phyloP scores from a whole-genome alignment of 2,797 vertebrate genomes.

The Huso huso region DNA sequence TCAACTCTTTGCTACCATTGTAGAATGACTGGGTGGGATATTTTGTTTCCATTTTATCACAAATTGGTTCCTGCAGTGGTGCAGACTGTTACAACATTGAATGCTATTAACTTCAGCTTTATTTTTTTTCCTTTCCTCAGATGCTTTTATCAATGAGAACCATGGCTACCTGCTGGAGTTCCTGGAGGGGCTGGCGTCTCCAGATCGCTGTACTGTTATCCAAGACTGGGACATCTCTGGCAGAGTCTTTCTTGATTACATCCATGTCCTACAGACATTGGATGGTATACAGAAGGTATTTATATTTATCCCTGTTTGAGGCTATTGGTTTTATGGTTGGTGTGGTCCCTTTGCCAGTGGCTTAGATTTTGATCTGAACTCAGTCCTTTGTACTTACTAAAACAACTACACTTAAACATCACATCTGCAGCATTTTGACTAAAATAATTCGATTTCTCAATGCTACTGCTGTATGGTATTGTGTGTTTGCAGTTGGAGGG shows the following conservation, averaged over 20 bases:
- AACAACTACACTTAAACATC: no score
- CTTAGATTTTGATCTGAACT: no score
- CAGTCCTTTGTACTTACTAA: no score
- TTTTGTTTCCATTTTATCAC: no score
- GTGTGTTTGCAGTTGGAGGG: constrained; percentile 63
- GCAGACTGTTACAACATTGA: neutral
- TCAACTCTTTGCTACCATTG: neutral
- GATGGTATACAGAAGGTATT: constrained; percentile 74
- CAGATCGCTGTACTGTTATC: constrained; percentile 71
- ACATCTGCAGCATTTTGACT: no score
- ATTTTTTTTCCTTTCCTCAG: constrained; percentile 41
- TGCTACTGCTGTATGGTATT: no score
- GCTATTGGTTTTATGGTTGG: no score
- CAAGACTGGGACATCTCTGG: constrained; percentile 90
- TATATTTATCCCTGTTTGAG: neutral
- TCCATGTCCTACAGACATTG: constrained; percentile 74
- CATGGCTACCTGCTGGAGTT: constrained; percentile 83
- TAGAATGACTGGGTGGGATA: no score
- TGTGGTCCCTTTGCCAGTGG: no score
- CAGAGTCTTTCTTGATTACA: constrained; percentile 85
- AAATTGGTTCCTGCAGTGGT: neutral
- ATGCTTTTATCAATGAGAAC: constrained; percentile 90
- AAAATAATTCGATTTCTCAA: no score
- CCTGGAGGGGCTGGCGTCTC: constrained; percentile 74
- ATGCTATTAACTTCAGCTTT: no score